Evolutionary conservation across 2,113 vertebrate genomes (phyloP), one percentile per base, ranked within the genome.

Genomic region (Dendrocopos noguchii): DNA sequence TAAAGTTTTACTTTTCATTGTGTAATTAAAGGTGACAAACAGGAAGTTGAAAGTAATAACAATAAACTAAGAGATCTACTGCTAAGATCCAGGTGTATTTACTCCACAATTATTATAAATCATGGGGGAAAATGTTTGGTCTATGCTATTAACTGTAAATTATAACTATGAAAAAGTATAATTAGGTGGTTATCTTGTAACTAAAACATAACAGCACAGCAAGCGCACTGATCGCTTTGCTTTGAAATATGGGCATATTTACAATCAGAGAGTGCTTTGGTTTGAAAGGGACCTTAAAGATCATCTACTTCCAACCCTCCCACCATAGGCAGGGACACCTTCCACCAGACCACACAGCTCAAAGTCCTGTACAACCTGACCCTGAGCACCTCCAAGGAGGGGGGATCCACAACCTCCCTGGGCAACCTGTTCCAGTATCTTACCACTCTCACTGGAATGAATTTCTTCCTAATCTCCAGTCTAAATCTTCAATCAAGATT

Each of bases 51-150:
- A 91, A 20, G 47, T 60, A 65, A 42, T 68, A 65, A 84, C 33
- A 71, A 47, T 82, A 90, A 64, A 86, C 33, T 71, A 56, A 59
- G 72, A 91, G 42, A 74, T 64, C 66, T 24, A 55, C 17, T 74
- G 31, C 85, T 80, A 91, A 93, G n/a, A 84, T 59, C 20, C 16
- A 68, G 57, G 55, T 47, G 24, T 86, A 85, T 71, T 89, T 95
- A 67, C 25, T 46, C 31, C 31, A 12, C 33, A 75, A 18, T n/a
- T 80, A 33, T 29, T 78, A 57, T 80, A 85, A 85, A 70, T 60
- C 47, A 33, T 22, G 15, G 14, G 71, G 31, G 31, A 76, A 94
- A 87, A 67, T 0, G 2, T 70, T 77, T 71, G 33, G 44, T 57
- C 24, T 83, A 34, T 74, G 77, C 42, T 80, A 82, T 31, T 46